Base-by-base conservation (phyloP, 2,113 vertebrate genomes). In the Perca flavescens region DNA sequence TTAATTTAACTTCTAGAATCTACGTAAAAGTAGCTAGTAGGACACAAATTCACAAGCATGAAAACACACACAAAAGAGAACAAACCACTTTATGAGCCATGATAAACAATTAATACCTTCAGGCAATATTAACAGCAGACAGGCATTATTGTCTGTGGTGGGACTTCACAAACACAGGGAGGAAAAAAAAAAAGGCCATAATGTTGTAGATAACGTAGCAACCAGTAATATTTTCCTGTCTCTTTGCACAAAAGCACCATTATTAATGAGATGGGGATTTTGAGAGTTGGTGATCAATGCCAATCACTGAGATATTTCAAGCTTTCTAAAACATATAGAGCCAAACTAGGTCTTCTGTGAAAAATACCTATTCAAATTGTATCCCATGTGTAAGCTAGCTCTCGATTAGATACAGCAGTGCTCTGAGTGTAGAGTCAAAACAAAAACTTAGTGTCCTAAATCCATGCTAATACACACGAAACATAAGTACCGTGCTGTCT, bases 41-140 rank as follows among this genome's bases (percentile, higher is more conserved):
- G 6, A 36, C 40, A 71, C 22, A 25, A 36, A 74, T 28, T 13
- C 11, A 56, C 25, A 34, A 2, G 22, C 14, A 66, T 8, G 40
- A 60, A 21, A 2, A 54, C 21, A 57, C 46, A 47, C 46, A 47
- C 17, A 58, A 3, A n/a, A 3, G 13, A 60, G 47, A 58, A 61
- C 16, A n/a, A 64, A 56, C 77, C 12, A 16, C 25, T 77, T 77
- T 73, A 72, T 83, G 64, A 80, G 60, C 64, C 19, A 72, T 80
- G 63, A 74, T 54, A 82, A 80, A 86, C 50, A 80, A 82, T 82
- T 77, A 88, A 74, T 89, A 81, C 28, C 66, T 73, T 40, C 50
- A 70, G 50, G 74, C 56, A 60, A 68, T 84, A 85, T 83, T 86
- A 82, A 76, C 72, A 76, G 65, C 62, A 63, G 75, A 79, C 57